Percentiles rank a stretch among this genome's conserved stretches.
These are phyloP conservation scores for Megathymus violae DNA, from an alignment of 1,140 invertebrate species.

Conservation along the genomic window DNA sequence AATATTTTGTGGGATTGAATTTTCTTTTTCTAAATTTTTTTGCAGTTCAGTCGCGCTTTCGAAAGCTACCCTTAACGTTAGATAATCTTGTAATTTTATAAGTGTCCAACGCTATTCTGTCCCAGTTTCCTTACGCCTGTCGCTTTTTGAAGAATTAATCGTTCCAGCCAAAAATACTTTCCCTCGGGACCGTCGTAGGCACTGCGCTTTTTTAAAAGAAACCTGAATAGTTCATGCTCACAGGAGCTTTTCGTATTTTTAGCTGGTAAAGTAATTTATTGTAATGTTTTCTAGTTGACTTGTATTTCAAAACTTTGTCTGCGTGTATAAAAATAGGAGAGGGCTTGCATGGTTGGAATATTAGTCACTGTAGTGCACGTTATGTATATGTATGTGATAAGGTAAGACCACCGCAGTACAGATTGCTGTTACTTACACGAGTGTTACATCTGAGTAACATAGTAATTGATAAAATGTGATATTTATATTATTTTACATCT, in stretches of 20 bases:
- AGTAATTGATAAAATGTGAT: too few species aligned
- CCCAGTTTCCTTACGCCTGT: constrained; percentile 39
- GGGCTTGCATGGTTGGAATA: too few species aligned
- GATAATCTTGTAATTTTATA: constrained; percentile 45
- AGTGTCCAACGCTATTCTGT: constrained; percentile 44
- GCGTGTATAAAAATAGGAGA: too few species aligned
- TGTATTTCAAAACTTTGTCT: background rate
- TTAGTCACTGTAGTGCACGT: too few species aligned
- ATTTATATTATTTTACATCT: too few species aligned
- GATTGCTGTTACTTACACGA: too few species aligned
- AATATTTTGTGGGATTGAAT: too few species aligned
- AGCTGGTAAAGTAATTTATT: constrained; percentile 7
- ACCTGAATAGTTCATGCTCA: constrained; percentile 23
- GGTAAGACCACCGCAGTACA: too few species aligned
- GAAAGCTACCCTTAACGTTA: constrained; percentile 8
- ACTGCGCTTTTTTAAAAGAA: constrained; percentile 26
- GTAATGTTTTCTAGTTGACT: background rate
- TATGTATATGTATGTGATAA: too few species aligned
- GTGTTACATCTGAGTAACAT: too few species aligned
- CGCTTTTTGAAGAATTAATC: constrained; percentile 48
- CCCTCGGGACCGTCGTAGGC: constrained; percentile 10
- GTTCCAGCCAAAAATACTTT: constrained; percentile 37
- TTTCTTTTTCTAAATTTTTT: background rate
- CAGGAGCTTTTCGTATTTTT: constrained; percentile 1
- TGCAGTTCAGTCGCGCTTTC: background rate